phyloP scores from a whole-genome alignment of 2,797 vertebrate species.

The Aeoliscus strigatus region DNA sequence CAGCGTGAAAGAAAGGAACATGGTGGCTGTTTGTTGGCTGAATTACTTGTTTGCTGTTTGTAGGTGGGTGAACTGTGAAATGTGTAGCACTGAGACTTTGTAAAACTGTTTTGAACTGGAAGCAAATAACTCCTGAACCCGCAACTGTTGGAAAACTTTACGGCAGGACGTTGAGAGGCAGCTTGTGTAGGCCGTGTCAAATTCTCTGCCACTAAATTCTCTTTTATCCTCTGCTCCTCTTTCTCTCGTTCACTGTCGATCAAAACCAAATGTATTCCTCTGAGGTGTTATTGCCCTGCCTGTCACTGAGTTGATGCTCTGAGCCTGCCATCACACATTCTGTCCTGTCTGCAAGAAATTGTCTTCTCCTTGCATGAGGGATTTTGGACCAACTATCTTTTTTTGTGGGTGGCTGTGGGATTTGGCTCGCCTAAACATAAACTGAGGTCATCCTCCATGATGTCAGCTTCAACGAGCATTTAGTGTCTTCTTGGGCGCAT shows the following conservation, averaged over 20 bases:
- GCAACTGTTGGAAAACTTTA: slow-evolving; percentile 36
- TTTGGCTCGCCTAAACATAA: slow-evolving; percentile 29
- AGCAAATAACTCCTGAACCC: slow-evolving; percentile 45
- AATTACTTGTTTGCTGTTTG: slow-evolving; percentile 1
- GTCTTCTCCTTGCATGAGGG: slow-evolving; percentile 1
- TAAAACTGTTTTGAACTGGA: slow-evolving; percentile 19
- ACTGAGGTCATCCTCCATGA: slow-evolving; percentile 22
- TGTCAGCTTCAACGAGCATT: slow-evolving; percentile 25
- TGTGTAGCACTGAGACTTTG: slow-evolving; percentile 14
- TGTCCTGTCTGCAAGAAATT: slow-evolving; percentile 6
- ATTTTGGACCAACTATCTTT: slow-evolving; percentile 23
- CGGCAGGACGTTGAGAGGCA: slow-evolving; percentile 16
- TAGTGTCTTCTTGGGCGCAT: slow-evolving; percentile 36
- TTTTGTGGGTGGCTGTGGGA: background rate
- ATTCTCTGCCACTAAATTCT: slow-evolving; percentile 34
- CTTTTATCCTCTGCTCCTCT: slow-evolving; percentile 15
- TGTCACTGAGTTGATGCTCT: slow-evolving; percentile 15
- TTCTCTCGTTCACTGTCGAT: slow-evolving; percentile 30
- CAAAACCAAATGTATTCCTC: slow-evolving; percentile 37
- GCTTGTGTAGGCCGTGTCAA: slow-evolving; percentile 20
- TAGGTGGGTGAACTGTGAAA: slow-evolving; percentile 5
- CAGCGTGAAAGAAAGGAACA: background rate
- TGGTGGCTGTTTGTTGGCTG: background rate
- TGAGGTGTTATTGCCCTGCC: slow-evolving; percentile 27
- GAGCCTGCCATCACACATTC: slow-evolving; percentile 14